A percentile compares a stretch with the other conserved stretches of the same genome.
Evolutionary conservation across 2,888 invertebrate species (phyloP).

Genomic region (Plutella xylostella): DNA sequence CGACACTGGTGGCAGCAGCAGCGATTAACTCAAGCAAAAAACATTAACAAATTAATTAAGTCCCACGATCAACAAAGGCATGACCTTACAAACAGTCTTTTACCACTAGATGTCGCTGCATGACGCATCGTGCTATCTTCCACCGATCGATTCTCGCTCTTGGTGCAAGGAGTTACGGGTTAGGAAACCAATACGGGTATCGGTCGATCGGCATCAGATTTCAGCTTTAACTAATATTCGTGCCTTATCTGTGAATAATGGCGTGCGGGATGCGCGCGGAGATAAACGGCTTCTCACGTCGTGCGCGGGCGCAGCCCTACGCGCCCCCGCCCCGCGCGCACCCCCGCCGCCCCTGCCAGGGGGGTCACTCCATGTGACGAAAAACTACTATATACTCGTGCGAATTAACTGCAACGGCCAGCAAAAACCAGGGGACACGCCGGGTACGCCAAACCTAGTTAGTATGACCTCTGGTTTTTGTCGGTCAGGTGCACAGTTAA

Average conservation of each 20-base stretch:
- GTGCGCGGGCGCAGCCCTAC: background rate
- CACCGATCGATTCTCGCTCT: background rate
- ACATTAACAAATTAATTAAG: background rate
- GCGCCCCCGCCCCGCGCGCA: too few relatives aligned
- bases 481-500: too few relatives aligned
- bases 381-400: too few relatives aligned
- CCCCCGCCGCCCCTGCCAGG: too few relatives aligned
- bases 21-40: too few relatives aligned
- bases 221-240: constrained; percentile 32
- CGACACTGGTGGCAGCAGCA: too few relatives aligned
- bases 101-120: background rate
- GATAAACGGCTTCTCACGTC: constrained; percentile 7
- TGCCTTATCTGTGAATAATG: constrained; percentile 43
- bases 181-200: background rate
- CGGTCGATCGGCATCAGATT: constrained; percentile 28
- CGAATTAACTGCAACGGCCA: too few relatives aligned
- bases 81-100: background rate
- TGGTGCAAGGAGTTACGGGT: background rate
- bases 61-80: background rate
- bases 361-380: too few relatives aligned
- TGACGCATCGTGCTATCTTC: background rate
- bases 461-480: too few relatives aligned
- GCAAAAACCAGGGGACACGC: too few relatives aligned
- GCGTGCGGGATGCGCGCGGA: constrained; percentile 32
- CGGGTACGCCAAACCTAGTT: too few relatives aligned